Conservation (phyloP, 2,113 vertebrate genomes). For the Gasterosteus nipponicus region DNA sequence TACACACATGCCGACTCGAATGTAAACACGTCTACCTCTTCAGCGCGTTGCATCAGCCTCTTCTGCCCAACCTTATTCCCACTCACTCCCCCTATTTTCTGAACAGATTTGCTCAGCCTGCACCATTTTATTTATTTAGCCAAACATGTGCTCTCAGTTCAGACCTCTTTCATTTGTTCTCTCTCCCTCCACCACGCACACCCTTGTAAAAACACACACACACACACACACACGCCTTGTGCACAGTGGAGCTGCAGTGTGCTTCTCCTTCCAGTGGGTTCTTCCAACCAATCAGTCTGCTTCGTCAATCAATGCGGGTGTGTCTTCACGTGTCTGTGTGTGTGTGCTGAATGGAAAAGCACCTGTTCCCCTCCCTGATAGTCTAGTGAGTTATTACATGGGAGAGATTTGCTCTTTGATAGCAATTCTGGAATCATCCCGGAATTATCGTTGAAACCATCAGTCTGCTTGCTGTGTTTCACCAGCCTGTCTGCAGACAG, state of each 20-base stretch:
- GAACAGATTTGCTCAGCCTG: constrained; percentile 45
- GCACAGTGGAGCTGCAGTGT: constrained; percentile 29
- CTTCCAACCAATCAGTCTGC: background rate
- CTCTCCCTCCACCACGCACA: constrained; percentile 5
- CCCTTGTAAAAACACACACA: constrained; percentile 16
- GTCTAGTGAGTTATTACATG: background rate
- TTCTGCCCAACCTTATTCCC: background rate
- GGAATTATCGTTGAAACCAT: constrained; percentile 32
- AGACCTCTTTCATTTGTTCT: constrained; percentile 13
- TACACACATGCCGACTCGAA: constrained; percentile 10
- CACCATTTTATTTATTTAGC: constrained; percentile 61
- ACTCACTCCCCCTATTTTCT: constrained; percentile 4
- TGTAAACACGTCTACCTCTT: constrained; percentile 27
- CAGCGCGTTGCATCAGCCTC: constrained; percentile 7
- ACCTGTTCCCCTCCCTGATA: background rate
- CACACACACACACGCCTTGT: constrained; percentile 23
- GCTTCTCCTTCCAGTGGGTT: constrained; percentile 3
- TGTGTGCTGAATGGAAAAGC: background rate
- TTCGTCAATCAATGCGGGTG: constrained; percentile 23
- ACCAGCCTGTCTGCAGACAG: constrained; percentile 34
- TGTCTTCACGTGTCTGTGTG: background rate
- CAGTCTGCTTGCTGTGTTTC: constrained; percentile 38
- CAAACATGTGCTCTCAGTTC: constrained; percentile 9
- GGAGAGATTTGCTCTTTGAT: background rate
- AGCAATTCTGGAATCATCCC: constrained; percentile 25